Conservation (phyloP, 2,888 invertebrate species). For the Zygothrica quintamaculata region DNA sequence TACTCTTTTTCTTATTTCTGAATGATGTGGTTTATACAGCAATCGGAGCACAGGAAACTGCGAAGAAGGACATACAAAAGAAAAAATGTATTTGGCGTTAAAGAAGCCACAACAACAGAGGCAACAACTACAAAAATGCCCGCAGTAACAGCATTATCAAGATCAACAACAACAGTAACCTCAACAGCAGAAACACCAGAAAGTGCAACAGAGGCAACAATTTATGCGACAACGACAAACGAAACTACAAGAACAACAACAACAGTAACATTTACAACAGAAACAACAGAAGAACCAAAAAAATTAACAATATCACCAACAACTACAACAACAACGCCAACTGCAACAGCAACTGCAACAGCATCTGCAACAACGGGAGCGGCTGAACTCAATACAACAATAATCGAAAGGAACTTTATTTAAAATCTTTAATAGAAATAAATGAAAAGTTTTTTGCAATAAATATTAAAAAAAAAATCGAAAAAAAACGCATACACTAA, state of each 20-base stretch:
- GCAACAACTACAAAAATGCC: conserved; percentile 33
- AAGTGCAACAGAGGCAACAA: conserved; percentile 28
- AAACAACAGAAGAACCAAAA: conserved; percentile 5
- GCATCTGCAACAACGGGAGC: conserved; percentile 56
- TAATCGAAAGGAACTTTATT: conserved; percentile 64
- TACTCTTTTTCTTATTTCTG: not conserved
- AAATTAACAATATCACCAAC: conserved; percentile 37
- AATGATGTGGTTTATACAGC: conserved; percentile 54
- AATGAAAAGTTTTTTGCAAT: conserved; percentile 60
- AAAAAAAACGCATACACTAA: conserved; percentile 34
- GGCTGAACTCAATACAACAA: conserved; percentile 57
- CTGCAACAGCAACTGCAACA: conserved; percentile 24
- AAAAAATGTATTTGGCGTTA: conserved; percentile 49
- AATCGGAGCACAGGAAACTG: conserved; percentile 54
- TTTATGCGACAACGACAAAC: conserved; percentile 38
- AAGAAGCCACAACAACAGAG: conserved; percentile 36
- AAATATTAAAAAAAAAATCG: conserved; percentile 44
- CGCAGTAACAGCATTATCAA: conserved; percentile 45
- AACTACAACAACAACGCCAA: conserved; percentile 28
- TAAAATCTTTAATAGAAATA: conserved; percentile 45
- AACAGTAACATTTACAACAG: conserved; percentile 37
- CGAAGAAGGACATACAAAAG: conserved; percentile 63
- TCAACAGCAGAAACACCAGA: conserved; percentile 7
- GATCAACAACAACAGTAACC: conserved; percentile 49
- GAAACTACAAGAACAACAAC: conserved; percentile 48